These are phyloP conservation scores for Drosophila burlai DNA, from an alignment of 1,140 invertebrate species.

Conservation along the genomic window DNA sequence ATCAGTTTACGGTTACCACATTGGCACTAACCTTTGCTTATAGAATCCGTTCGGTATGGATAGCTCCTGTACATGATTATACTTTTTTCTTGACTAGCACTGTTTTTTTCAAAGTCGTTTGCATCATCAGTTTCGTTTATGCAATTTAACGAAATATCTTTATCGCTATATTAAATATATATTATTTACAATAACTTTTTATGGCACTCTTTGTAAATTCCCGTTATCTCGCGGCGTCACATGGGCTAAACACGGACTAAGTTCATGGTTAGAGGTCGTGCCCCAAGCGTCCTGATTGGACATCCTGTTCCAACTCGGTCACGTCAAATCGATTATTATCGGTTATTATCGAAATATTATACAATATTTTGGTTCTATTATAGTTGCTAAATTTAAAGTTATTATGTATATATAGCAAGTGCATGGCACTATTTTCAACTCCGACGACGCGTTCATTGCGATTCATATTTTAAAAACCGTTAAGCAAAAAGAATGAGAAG, in stretches of 20 bases:
- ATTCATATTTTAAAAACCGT: neutral
- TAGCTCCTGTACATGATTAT: constrained; percentile 3
- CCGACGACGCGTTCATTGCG: neutral
- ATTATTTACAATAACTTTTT: neutral
- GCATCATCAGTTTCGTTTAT: neutral
- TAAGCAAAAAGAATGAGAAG: neutral
- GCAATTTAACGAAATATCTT: constrained; percentile 39
- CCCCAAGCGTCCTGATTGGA: neutral
- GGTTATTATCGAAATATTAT: neutral
- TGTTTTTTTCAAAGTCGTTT: constrained; percentile 9
- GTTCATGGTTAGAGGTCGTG: neutral
- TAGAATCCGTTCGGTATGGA: constrained; percentile 6
- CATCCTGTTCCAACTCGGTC: neutral
- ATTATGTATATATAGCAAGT: neutral
- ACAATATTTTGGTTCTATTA: neutral
- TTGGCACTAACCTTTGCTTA: constrained; percentile 32
- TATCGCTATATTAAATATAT: constrained; percentile 31
- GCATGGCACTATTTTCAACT: constrained; percentile 3
- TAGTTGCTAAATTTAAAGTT: neutral
- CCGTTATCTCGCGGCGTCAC: constrained; percentile 1
- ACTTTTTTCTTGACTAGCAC: constrained; percentile 56
- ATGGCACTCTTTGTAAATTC: constrained; percentile 5
- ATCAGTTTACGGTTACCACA: constrained; percentile 6
- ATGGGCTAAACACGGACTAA: neutral
- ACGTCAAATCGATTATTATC: neutral